Evolutionary conservation across 2,113 vertebrate genomes (phyloP).

Genomic region (Oriolus oriolus): DNA sequence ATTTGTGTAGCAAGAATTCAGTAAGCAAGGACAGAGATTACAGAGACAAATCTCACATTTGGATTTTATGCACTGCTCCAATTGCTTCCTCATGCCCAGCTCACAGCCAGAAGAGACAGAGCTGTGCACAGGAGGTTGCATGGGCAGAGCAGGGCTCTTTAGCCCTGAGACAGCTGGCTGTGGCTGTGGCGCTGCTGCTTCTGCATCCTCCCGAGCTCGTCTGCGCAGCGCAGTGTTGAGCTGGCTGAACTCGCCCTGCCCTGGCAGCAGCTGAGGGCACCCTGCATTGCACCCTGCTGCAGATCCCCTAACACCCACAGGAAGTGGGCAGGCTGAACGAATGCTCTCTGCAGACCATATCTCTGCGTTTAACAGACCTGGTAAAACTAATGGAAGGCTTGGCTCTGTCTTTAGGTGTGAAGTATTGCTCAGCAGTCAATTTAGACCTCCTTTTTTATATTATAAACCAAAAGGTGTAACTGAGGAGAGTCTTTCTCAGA

Average conservation of each 20-base stretch:
- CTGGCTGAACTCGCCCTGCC: neutral
- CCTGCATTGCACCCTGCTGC: neutral
- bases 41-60: neutral
- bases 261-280: neutral
- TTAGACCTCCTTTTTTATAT: neutral
- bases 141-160: neutral
- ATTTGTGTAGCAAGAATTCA: neutral
- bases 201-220: fast-evolving
- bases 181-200: neutral
- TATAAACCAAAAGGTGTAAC: neutral
- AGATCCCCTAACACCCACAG: neutral
- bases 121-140: neutral
- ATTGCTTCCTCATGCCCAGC: neutral
- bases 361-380: neutral
- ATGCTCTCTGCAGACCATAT: neutral
- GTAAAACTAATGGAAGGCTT: neutral
- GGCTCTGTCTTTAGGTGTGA: neutral
- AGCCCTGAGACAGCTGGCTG: neutral
- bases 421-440: neutral
- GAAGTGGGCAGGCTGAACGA: neutral
- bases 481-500: neutral
- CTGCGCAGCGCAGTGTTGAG: fast-evolving
- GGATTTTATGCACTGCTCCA: neutral
- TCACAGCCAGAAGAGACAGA: neutral
- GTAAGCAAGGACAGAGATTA: neutral